A percentile compares a stretch with the other conserved stretches of the same genome.
These are phyloP conservation scores for Benthosema pterotum DNA, from an alignment of 2,797 vertebrate species.

Conservation along the genomic window DNA sequence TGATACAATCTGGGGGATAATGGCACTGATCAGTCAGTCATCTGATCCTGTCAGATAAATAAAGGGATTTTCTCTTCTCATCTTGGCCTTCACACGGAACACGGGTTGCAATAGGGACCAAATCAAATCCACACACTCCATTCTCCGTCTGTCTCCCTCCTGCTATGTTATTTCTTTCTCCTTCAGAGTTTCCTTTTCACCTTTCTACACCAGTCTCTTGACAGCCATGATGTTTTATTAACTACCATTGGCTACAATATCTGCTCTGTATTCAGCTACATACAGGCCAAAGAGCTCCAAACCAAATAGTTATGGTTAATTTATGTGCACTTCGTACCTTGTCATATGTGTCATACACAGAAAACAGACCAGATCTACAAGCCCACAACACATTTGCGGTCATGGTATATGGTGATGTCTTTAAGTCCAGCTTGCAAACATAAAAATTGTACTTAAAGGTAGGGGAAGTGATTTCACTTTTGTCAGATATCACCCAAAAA, in stretches of 20 bases:
- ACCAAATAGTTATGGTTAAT: conserved; percentile 2
- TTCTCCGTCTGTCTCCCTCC: conserved; percentile 19
- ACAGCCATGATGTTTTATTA: conserved; percentile 51
- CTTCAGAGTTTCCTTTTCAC: conserved; percentile 10
- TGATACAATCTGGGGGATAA: conserved; percentile 54
- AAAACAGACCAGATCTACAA: too few relatives aligned
- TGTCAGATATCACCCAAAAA: too few relatives aligned
- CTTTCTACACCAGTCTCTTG: conserved; percentile 25
- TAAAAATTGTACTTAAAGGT: too few relatives aligned
- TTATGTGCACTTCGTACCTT: too few relatives aligned
- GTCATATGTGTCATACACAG: too few relatives aligned
- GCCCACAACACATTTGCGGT: too few relatives aligned
- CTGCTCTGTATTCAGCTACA: neutral
- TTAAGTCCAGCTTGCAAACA: too few relatives aligned
- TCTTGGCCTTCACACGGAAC: conserved; percentile 33
- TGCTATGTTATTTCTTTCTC: conserved; percentile 20
- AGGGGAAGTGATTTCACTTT: too few relatives aligned
- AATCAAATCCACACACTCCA: conserved; percentile 31
- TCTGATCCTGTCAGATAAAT: conserved; percentile 52
- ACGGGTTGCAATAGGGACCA: conserved; percentile 33
- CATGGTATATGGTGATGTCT: too few relatives aligned
- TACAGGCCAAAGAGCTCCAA: neutral
- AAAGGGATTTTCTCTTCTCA: conserved; percentile 23
- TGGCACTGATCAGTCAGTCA: conserved; percentile 45
- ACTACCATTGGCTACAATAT: conserved; percentile 23